Conservation (phyloP, 2,888 invertebrate genomes). For the Hypolimnas misippus region DNA sequence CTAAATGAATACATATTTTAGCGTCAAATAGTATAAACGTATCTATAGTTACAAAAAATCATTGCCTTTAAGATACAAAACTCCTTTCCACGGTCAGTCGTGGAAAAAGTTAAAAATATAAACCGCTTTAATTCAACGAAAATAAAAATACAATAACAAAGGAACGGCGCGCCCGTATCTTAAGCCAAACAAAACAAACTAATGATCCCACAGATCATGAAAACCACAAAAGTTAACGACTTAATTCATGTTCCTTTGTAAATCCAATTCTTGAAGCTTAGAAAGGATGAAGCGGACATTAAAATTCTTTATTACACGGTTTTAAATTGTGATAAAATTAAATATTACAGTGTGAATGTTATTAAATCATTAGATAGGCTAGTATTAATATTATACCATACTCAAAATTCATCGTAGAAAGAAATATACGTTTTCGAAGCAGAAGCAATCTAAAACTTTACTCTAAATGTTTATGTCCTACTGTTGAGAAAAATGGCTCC, state of each 20-base stretch:
- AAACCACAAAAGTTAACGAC: conserved; percentile 57
- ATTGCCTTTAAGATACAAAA: too few species aligned
- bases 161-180: conserved; percentile 29
- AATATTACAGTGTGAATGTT: neutral
- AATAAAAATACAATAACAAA: conserved; percentile 27
- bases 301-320: conserved; percentile 13
- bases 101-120: conserved; percentile 2
- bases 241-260: conserved; percentile 63
- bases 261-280: conserved; percentile 22
- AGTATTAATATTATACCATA: too few species aligned
- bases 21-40: too few species aligned
- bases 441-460: too few species aligned
- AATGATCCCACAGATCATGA: conserved; percentile 39
- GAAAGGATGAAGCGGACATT: conserved; percentile 1
- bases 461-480: too few species aligned
- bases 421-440: too few species aligned
- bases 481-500: too few species aligned
- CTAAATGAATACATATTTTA: too few species aligned
- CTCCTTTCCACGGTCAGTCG: neutral
- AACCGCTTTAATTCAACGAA: conserved; percentile 5
- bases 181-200: conserved; percentile 38
- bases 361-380: neutral
- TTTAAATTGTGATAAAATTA: neutral
- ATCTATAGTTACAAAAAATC: too few species aligned
- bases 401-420: too few species aligned